These are phyloP conservation scores for Prosapia bicincta DNA, from an alignment of 2,888 invertebrate genomes.

Conservation along the genomic window DNA sequence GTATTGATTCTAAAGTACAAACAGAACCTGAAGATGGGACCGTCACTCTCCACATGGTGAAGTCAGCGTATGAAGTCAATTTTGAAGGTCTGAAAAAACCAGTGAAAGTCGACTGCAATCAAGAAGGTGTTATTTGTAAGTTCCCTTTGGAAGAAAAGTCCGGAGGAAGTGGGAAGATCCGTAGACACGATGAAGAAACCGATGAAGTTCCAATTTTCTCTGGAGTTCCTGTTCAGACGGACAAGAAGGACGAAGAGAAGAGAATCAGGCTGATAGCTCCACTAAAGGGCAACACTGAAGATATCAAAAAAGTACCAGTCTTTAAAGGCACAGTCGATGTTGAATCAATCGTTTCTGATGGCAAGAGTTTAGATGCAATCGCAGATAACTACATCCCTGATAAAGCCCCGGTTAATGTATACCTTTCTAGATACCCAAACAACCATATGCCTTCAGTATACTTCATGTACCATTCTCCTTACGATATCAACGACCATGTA, in stretches of 20 bases:
- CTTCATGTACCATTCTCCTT: slow-evolving; percentile 10
- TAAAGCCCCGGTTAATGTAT: slow-evolving; percentile 12
- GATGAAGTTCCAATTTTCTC: slow-evolving; percentile 12
- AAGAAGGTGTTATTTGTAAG: slow-evolving; percentile 23
- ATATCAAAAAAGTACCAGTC: slow-evolving; percentile 7
- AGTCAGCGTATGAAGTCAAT: slow-evolving; percentile 12
- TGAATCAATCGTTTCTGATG: slow-evolving; percentile 6
- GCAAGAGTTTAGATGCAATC: slow-evolving; percentile 13
- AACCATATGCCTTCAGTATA: slow-evolving; percentile 3
- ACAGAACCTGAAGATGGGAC: neutral
- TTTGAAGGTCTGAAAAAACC: slow-evolving; percentile 21
- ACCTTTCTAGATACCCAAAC: slow-evolving; percentile 3
- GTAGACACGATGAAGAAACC: slow-evolving; percentile 1
- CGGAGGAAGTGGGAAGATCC: neutral
- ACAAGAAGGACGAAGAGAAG: slow-evolving; percentile 8
- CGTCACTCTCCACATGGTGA: neutral
- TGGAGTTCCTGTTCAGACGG: neutral
- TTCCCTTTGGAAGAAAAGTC: slow-evolving; percentile 8
- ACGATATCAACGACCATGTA: slow-evolving; percentile 17
- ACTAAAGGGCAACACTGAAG: neutral
- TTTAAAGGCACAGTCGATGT: slow-evolving; percentile 13
- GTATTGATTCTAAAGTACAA: slow-evolving; percentile 4
- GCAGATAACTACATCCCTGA: slow-evolving; percentile 15
- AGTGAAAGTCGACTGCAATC: slow-evolving; percentile 21
- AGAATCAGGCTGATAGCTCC: neutral